Evolutionary conservation across 2,888 invertebrate species (phyloP).

Genomic region (Zhuqinia jingwanae): DNA sequence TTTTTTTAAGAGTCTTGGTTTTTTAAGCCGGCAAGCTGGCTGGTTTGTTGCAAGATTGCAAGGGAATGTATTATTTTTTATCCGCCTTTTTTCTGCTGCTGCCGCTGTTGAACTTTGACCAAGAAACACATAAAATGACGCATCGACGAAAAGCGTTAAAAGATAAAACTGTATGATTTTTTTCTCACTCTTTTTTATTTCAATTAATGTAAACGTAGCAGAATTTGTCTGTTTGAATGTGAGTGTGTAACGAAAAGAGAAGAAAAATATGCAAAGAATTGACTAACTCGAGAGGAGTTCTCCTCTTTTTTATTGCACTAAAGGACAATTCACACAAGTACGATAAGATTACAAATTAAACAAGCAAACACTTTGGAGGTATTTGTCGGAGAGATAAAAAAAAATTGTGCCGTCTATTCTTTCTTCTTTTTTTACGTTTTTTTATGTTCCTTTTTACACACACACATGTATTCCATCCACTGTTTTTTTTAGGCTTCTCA

Average conservation of each 20-base stretch:
- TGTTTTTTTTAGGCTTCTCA: too few relatives aligned
- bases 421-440: not conserved
- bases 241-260: not conserved
- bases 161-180: not conserved
- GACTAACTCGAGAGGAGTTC: slow-evolving; percentile 11
- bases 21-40: too few relatives aligned
- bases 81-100: not conserved
- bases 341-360: slow-evolving; percentile 47
- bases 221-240: too few relatives aligned
- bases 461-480: too few relatives aligned
- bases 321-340: slow-evolving; percentile 28
- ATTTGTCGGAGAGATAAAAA: slow-evolving; percentile 14
- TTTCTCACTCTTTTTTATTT: slow-evolving; percentile 2
- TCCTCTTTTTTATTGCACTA: slow-evolving; percentile 12
- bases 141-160: slow-evolving; percentile 29
- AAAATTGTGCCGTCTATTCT: slow-evolving; percentile 15
- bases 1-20: too few relatives aligned
- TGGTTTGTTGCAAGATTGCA: slow-evolving; percentile 35
- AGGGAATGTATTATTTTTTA: slow-evolving; percentile 32
- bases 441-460: too few relatives aligned
- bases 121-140: slow-evolving; percentile 44
- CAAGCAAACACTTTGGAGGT: slow-evolving; percentile 20
- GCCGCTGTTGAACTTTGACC: slow-evolving; percentile 53
- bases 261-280: slow-evolving; percentile 36
- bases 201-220: not conserved